phyloP scores from a whole-genome alignment of 2,888 invertebrate species.

The Globia sparganii region DNA sequence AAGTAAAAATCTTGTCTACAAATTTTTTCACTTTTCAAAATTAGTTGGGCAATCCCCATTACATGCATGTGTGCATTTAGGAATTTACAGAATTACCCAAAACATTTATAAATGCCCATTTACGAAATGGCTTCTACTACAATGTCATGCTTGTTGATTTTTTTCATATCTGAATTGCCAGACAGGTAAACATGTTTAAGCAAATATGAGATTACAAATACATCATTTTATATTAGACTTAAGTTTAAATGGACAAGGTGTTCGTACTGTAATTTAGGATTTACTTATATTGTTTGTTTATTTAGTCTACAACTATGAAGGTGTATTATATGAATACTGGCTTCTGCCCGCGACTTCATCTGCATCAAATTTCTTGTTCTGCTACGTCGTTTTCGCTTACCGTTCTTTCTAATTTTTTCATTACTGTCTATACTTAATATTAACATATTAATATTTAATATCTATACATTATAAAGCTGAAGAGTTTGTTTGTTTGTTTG shows the following conservation, averaged over 20 bases:
- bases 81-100: not conserved
- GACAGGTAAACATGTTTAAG: slow-evolving; percentile 17
- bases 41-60: not conserved
- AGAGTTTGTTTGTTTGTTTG: too few species aligned
- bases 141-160: slow-evolving; percentile 17
- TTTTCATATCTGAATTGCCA: slow-evolving; percentile 7
- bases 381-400: not conserved
- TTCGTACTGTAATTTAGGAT: not conserved
- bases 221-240: slow-evolving; percentile 21
- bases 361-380: not conserved
- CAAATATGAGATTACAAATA: slow-evolving; percentile 30
- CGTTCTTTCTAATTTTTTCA: not conserved
- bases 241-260: not conserved
- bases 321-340: not conserved
- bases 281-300: slow-evolving; percentile 4
- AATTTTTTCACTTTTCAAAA: not conserved
- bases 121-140: not conserved
- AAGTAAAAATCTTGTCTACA: not conserved
- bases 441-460: too few species aligned
- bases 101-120: not conserved
- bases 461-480: too few species aligned
- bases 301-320: not conserved
- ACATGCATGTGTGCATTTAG: not conserved
- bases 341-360: not conserved
- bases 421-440: too few species aligned